These are phyloP conservation scores for Micrastur ruficollis DNA, from an alignment of 2,797 vertebrate genomes.

Conservation along the genomic window DNA sequence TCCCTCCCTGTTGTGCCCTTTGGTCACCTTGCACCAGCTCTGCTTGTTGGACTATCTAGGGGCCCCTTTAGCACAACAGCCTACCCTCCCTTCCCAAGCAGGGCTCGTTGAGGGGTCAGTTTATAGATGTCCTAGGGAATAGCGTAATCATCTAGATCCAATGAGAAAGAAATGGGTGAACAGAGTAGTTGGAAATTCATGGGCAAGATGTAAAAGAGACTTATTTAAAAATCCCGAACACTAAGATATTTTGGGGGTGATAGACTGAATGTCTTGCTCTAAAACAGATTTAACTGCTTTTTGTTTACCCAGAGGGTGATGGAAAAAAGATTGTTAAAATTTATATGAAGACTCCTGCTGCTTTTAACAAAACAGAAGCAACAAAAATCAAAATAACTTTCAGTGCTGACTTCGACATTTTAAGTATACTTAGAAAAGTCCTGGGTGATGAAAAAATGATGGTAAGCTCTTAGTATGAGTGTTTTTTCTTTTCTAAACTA, in stretches of 20 bases:
- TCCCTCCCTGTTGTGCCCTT: not conserved
- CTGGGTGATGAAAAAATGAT: constrained; percentile 71
- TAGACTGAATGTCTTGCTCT: not conserved
- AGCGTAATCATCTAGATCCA: too few species aligned
- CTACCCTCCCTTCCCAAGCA: not conserved
- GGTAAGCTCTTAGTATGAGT: not conserved
- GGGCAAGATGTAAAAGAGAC: not conserved
- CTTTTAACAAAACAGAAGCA: constrained; percentile 68
- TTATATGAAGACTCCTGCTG: constrained; percentile 67
- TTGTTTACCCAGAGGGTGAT: constrained; percentile 62
- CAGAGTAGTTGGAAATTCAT: not conserved
- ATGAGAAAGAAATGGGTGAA: not conserved
- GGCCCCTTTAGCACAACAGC: accelerated
- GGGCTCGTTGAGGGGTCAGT: not conserved
- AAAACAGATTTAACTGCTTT: not conserved
- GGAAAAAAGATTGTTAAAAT: constrained; percentile 72
- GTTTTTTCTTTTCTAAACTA: not conserved
- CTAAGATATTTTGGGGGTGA: not conserved
- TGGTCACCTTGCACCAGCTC: not conserved
- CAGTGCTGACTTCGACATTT: constrained; percentile 65
- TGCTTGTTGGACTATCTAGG: not conserved
- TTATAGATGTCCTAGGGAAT: not conserved
- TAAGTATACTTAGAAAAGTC: constrained; percentile 52
- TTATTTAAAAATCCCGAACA: not conserved
- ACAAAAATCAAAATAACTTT: constrained; percentile 81